Evolutionary conservation across 2,113 vertebrate genomes (phyloP).

Genomic region (Lepus timidus): DNA sequence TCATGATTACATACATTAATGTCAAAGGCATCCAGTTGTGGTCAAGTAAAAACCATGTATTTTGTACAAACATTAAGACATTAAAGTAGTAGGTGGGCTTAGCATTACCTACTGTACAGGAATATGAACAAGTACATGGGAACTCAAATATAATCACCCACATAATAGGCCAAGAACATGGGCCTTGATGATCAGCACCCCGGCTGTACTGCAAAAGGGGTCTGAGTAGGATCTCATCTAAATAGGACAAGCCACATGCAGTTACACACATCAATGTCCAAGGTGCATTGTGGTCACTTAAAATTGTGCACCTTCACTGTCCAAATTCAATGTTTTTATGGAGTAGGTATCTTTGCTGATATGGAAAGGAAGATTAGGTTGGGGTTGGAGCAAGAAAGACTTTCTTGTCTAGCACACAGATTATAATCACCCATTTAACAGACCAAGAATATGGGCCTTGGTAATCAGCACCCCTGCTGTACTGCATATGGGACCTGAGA

Average conservation of each 20-base stretch:
- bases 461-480: not conserved
- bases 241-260: not conserved
- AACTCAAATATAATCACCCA: not conserved
- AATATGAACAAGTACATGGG: too few relatives aligned
- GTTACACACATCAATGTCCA: not conserved
- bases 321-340: not conserved
- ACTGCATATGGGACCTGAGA: not conserved
- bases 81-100: not conserved
- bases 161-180: not conserved
- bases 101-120: too few relatives aligned
- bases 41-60: slow-evolving; percentile 7
- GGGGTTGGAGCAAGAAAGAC: rapidly evolving
- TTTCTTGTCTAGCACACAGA: not conserved
- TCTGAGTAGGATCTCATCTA: not conserved
- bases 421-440: not conserved
- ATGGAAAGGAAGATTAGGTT: not conserved
- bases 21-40: not conserved
- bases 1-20: not conserved
- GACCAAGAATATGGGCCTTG: not conserved
- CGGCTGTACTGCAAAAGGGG: not conserved
- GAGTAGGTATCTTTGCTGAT: not conserved
- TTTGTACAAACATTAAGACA: slow-evolving; percentile 18
- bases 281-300: not conserved
- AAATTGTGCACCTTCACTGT: not conserved
- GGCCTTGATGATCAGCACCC: not conserved